Percentiles rank a stretch among this genome's conserved stretches.
Conservation (phyloP, 1,140 invertebrate genomes). For the Parasteatoda tepidariorum region DNA sequence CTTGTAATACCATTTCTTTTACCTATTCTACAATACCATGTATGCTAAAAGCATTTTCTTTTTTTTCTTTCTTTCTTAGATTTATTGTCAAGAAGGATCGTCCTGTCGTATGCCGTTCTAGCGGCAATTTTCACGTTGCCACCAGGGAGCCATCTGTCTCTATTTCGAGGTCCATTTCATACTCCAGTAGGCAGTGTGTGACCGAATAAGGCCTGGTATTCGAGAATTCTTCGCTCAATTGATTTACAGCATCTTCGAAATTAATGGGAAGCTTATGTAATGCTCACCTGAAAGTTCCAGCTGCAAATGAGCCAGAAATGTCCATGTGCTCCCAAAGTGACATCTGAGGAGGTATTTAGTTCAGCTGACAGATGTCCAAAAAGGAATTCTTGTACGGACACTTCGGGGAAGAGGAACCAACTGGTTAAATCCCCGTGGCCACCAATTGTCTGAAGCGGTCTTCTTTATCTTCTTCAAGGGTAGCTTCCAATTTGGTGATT, state of each 20-base stretch:
- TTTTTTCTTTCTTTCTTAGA: neutral
- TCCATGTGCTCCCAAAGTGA: neutral
- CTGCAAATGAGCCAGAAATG: slow-evolving; percentile 60
- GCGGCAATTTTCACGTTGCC: neutral
- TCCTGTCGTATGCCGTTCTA: neutral
- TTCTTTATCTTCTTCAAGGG: slow-evolving; percentile 51
- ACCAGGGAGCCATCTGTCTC: slow-evolving; percentile 24
- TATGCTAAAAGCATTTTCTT: too few species aligned
- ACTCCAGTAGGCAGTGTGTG: slow-evolving; percentile 3
- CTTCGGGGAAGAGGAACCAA: slow-evolving; percentile 45
- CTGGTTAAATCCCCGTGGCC: slow-evolving; percentile 49
- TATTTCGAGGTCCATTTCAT: slow-evolving; percentile 43
- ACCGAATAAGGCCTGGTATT: slow-evolving; percentile 19
- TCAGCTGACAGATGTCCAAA: slow-evolving; percentile 41
- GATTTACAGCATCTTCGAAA: slow-evolving; percentile 50
- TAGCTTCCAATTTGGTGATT: slow-evolving; percentile 54
- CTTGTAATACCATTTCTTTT: too few species aligned
- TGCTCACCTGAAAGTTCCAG: slow-evolving; percentile 2
- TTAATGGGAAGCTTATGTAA: slow-evolving; percentile 55
- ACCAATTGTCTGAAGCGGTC: slow-evolving; percentile 21
- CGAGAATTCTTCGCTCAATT: slow-evolving; percentile 28
- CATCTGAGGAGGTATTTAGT: slow-evolving; percentile 54
- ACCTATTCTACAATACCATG: too few species aligned
- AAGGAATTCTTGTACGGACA: slow-evolving; percentile 46
- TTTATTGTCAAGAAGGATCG: neutral